phyloP scores from a whole-genome alignment of 35 echinoderm and acorn worm genomes.

The Amphiura filiformis region DNA sequence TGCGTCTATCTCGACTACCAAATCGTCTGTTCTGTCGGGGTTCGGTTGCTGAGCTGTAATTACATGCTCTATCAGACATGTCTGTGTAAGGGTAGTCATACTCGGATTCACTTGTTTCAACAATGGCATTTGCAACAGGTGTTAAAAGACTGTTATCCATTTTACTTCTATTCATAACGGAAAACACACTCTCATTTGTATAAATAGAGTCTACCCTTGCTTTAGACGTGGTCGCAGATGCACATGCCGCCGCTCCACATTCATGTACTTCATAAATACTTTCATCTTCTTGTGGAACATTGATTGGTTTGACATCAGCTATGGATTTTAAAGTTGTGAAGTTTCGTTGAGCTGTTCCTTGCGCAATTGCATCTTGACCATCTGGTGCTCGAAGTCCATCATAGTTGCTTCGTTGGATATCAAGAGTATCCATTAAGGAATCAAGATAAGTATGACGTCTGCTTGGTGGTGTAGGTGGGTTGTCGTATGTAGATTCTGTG shows the following conservation, averaged over 20 bases:
- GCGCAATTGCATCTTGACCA: background rate
- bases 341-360: too few species aligned
- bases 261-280: slow-evolving; percentile 6
- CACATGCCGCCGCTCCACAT: background rate
- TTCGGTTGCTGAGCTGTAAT: background rate
- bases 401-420: background rate
- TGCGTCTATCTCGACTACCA: slow-evolving; percentile 7
- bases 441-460: background rate
- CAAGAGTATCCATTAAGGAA: background rate
- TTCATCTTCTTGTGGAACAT: background rate
- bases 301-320: background rate
- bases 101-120: background rate
- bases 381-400: background rate
- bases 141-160: background rate
- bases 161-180: background rate
- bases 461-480: background rate
- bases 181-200: background rate
- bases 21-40: background rate
- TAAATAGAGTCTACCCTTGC: background rate
- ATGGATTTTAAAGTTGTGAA: background rate
- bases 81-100: background rate
- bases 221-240: background rate
- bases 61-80: background rate
- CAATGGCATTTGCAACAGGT: background rate
- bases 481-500: background rate